Evolutionary conservation across 2,888 invertebrate species (phyloP).

Genomic region (Uloborus plumipes): DNA sequence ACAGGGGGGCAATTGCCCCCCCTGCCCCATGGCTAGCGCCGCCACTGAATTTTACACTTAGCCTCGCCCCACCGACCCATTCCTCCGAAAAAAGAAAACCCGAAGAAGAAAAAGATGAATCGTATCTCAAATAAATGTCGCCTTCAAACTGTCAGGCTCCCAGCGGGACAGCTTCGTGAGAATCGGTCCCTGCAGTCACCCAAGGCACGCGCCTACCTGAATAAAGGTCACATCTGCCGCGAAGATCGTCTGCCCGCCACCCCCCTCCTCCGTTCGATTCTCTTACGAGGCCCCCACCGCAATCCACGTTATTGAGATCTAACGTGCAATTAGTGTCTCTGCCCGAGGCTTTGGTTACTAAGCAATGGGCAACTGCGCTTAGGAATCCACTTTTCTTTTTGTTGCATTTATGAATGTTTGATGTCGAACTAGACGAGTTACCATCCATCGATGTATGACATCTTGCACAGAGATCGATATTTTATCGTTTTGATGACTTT

Average conservation of each 20-base stretch:
- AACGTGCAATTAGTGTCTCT: constrained; percentile 54
- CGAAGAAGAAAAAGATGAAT: constrained; percentile 10
- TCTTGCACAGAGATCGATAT: no score
- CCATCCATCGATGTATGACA: no score
- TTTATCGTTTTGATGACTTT: no score
- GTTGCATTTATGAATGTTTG: constrained; percentile 34
- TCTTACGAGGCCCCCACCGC: neutral
- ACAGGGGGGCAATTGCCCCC: no score
- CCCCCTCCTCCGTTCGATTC: constrained; percentile 1
- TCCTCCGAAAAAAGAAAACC: neutral
- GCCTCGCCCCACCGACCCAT: neutral
- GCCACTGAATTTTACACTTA: no score
- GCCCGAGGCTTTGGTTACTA: constrained; percentile 9
- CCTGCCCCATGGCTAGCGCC: no score
- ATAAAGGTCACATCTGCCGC: constrained; percentile 59
- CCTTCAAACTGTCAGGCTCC: constrained; percentile 28
- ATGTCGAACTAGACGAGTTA: constrained; percentile 2
- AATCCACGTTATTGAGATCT: constrained; percentile 25
- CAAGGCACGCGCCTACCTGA: constrained; percentile 25
- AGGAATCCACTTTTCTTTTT: constrained; percentile 1
- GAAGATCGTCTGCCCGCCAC: constrained; percentile 1
- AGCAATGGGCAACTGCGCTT: neutral
- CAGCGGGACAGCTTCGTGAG: constrained; percentile 32
- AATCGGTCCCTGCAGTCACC: constrained; percentile 20
- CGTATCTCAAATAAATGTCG: constrained; percentile 34